phyloP scores from a whole-genome alignment of 2,113 vertebrate species.

The Channa maculata region DNA sequence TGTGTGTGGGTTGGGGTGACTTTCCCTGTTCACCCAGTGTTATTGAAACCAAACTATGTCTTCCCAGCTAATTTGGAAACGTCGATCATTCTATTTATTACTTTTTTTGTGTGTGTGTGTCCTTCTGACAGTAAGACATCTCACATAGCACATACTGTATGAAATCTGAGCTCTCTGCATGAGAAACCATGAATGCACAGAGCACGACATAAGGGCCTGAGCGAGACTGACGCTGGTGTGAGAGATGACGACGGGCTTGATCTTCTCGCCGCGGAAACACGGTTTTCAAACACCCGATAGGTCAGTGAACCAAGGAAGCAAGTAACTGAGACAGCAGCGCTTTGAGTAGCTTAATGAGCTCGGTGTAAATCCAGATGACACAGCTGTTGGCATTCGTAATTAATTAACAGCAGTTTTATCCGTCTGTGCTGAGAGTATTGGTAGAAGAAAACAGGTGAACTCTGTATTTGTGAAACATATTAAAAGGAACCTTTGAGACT shows the following conservation, averaged over 20 bases:
- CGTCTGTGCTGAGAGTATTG: neutral
- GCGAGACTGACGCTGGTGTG: neutral
- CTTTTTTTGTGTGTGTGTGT: neutral
- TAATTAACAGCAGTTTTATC: neutral
- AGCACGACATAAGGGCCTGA: conserved; percentile 61
- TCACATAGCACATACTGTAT: conserved; percentile 26
- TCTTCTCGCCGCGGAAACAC: conserved; percentile 50
- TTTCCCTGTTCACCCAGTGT: conserved; percentile 8
- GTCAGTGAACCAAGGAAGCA: conserved; percentile 41
- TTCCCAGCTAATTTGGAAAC: conserved; percentile 54
- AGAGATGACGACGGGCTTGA: conserved; percentile 33
- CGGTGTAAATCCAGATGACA: neutral
- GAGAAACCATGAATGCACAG: conserved; percentile 49
- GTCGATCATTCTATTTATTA: conserved; percentile 18
- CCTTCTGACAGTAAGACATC: neutral
- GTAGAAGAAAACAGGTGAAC: neutral
- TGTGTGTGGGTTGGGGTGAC: conserved; percentile 6
- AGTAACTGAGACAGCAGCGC: neutral
- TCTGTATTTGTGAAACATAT: neutral
- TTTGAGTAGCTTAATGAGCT: neutral
- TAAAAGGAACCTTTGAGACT: neutral
- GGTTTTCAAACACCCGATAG: conserved; percentile 48
- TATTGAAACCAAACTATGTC: conserved; percentile 33
- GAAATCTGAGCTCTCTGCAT: conserved; percentile 52
- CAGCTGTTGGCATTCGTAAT: neutral